A percentile compares a stretch with the other conserved stretches of the same genome.
Evolutionary conservation across 2,797 vertebrate genomes (phyloP).

Genomic region (Acipenser transmontanus): DNA sequence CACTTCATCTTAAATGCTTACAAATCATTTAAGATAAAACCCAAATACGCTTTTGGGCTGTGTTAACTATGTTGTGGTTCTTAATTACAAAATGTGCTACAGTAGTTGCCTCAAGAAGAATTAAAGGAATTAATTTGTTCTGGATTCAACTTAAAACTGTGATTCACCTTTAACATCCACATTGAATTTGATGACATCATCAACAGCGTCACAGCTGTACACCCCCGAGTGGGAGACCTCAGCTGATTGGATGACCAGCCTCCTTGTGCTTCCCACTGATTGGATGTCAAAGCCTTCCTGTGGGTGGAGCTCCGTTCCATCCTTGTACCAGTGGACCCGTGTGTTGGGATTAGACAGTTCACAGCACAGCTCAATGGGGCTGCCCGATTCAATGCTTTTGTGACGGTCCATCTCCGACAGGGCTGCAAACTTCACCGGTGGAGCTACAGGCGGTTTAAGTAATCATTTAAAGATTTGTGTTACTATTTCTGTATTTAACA

Average conservation of each 20-base stretch:
- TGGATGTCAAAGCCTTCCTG: constrained; percentile 60
- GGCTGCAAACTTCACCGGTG: constrained; percentile 50
- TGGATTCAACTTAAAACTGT: no score
- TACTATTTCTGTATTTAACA: no score
- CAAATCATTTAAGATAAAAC: no score
- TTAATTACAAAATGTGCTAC: no score
- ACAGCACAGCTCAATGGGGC: constrained; percentile 58
- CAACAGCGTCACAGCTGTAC: constrained; percentile 56
- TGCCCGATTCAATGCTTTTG: constrained; percentile 47
- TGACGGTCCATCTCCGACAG: constrained; percentile 50
- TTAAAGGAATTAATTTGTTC: no score
- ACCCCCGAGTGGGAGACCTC: constrained; percentile 57
- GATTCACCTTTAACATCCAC: constrained; percentile 66
- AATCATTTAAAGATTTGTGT: constrained; percentile 12
- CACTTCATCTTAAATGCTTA: no score
- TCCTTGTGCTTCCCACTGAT: constrained; percentile 47
- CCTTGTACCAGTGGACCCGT: constrained; percentile 62
- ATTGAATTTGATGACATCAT: constrained; percentile 53
- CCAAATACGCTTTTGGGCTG: no score
- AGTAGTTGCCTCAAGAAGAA: no score
- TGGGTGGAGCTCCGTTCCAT: constrained; percentile 50
- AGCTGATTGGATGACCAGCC: constrained; percentile 56
- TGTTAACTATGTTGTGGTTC: no score
- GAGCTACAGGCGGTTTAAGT: constrained; percentile 56
- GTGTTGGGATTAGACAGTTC: constrained; percentile 51